Percentiles rank a stretch among this genome's conserved stretches.
Evolutionary conservation across 2,888 invertebrate genomes (phyloP).

Genomic region (Anticlea derivata): DNA sequence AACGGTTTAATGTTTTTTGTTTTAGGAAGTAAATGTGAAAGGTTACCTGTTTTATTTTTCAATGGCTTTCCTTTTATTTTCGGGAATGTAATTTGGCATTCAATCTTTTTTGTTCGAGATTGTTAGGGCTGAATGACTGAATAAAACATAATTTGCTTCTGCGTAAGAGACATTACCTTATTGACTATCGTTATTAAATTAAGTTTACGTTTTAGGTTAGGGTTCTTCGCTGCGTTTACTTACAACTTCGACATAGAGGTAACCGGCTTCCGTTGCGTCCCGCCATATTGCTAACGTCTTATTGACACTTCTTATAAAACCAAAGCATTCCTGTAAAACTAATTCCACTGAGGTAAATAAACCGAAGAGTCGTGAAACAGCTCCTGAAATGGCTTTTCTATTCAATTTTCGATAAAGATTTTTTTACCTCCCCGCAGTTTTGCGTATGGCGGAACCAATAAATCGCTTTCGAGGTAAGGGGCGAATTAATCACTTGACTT

Average conservation of each 20-base stretch:
- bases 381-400: constrained; percentile 81
- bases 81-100: too few species aligned
- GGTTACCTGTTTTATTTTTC: constrained; percentile 29
- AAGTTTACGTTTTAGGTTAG: too few species aligned
- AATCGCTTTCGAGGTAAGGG: constrained; percentile 81
- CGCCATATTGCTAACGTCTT: too few species aligned
- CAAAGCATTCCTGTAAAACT: constrained; percentile 6
- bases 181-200: too few species aligned
- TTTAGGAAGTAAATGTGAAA: constrained; percentile 22
- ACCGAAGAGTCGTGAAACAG: constrained; percentile 74
- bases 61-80: constrained; percentile 16
- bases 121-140: too few species aligned
- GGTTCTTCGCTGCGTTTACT: too few species aligned
- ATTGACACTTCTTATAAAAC: too few species aligned
- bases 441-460: constrained; percentile 83
- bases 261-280: too few species aligned
- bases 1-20: constrained; percentile 26
- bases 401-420: constrained; percentile 84
- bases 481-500: constrained; percentile 80
- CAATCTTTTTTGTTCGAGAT: too few species aligned
- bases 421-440: constrained; percentile 82
- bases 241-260: too few species aligned
- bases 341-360: constrained; percentile 61
- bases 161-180: too few species aligned
- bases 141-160: too few species aligned